Evolutionary conservation across 2,797 vertebrate genomes (phyloP), one percentile per base, ranked within the genome.

Genomic region (Manis javanica): DNA sequence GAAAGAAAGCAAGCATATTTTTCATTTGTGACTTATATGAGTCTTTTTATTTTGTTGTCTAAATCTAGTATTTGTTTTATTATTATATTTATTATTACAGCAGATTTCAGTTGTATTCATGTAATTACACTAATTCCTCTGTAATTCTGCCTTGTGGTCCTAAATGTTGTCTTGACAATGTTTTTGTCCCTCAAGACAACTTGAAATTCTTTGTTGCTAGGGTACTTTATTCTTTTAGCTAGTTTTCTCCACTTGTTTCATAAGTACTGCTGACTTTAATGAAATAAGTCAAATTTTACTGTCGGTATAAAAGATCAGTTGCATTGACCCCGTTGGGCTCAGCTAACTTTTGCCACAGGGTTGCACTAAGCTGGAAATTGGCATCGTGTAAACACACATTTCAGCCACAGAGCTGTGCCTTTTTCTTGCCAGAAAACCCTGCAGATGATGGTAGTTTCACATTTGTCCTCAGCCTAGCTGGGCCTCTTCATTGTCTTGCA

Each of bases 391-490:
- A 59, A 26, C 46, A n/a, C 2, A 5, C 3, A 0, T n/a, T 21
- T 23, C 26, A 3, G 1, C 19, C 42, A 1, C 31, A 3, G 55
- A 7, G n/a, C 4, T n/a, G 23, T 31, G 3, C 37, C 23, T 21
- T 39, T 15, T 31, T 66, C 46, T 24, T 1, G 11, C n/a, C 49
- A 7, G 46, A 46, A 46, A 46, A 46, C 37, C 24, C 34, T 10
- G 13, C 29, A 26, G 37, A 37, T 79, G 57, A 42, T 24, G 12
- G 34, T 1, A 1, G 6, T 16, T 5, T 37, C 9, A 21, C 1
- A 3, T 18, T 8, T 14, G 34, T 53, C 14, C 4, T 31, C 63
- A 34, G 51, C 63, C 31, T 31, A 0, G 11, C 46, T 14, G 2
- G 12, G 26, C n/a, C 26, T n/a, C 34, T 51, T 91, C 2, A 1